Percentiles rank a stretch among this genome's conserved stretches.
Conservation (phyloP, 2,888 invertebrate genomes). For the Xestia xanthographa region DNA sequence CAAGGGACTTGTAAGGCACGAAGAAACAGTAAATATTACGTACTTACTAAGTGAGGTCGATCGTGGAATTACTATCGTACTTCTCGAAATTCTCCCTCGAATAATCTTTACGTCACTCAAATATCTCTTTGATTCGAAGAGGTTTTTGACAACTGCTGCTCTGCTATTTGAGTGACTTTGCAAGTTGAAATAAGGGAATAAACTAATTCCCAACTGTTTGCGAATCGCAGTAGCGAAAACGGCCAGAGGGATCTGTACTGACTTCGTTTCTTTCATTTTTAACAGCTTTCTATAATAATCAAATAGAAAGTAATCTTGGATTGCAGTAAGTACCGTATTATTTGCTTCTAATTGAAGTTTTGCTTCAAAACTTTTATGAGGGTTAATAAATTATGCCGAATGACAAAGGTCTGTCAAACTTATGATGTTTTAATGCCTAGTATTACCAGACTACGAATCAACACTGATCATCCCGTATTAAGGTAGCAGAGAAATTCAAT, state of each 20-base stretch:
- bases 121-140: constrained; percentile 7
- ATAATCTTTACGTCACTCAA: constrained; percentile 20
- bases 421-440: neutral
- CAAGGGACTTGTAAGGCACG: constrained; percentile 7
- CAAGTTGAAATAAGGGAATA: neutral
- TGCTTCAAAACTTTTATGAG: neutral
- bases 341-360: constrained; percentile 11
- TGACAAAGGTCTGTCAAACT: neutral
- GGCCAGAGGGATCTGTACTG: neutral
- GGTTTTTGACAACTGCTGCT: constrained; percentile 1
- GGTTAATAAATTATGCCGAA: neutral
- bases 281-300: neutral
- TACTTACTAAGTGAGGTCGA: constrained; percentile 2
- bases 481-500: neutral
- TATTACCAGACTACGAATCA: neutral
- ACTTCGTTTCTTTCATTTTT: constrained; percentile 1
- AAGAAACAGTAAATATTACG: constrained; percentile 16
- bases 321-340: neutral
- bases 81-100: neutral
- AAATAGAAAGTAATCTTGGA: neutral
- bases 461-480: neutral
- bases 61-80: neutral
- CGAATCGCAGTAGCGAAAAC: no score
- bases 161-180: constrained; percentile 5
- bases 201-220: no score